Evolutionary conservation across 2,113 vertebrate genomes (phyloP).

Genomic region (Petrocephalus microphthalmus): DNA sequence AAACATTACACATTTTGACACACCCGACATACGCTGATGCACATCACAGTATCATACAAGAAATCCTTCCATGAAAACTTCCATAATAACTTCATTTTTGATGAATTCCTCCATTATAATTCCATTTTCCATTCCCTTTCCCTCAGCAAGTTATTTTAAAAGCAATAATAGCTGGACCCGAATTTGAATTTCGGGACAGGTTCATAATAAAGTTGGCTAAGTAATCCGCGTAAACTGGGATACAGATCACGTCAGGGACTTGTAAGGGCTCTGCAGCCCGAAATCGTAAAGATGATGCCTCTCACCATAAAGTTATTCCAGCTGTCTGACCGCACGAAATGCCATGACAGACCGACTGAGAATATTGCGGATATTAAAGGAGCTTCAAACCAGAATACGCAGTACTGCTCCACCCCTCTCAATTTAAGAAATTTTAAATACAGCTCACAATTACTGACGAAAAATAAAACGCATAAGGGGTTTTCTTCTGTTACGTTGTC

Average conservation of each 20-base stretch:
- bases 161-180: neutral
- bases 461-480: neutral
- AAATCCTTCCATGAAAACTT: neutral
- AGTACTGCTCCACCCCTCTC: neutral
- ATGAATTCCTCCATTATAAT: neutral
- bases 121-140: neutral
- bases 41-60: neutral
- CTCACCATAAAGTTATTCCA: neutral
- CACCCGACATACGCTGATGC: neutral
- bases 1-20: neutral
- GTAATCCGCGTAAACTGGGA: neutral
- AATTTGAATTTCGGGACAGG: conserved; percentile 10
- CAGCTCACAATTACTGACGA: neutral
- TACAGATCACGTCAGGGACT: neutral
- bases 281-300: conserved; percentile 12
- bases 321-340: neutral
- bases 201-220: neutral
- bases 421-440: conserved; percentile 2
- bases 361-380: conserved; percentile 2
- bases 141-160: neutral
- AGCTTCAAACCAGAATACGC: neutral
- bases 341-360: neutral
- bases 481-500: neutral
- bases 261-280: neutral
- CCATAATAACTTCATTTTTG: neutral